A percentile compares a stretch with the other conserved stretches of the same genome.
phyloP scores from a whole-genome alignment of 2,888 invertebrate species.

The Mycogona germanica region DNA sequence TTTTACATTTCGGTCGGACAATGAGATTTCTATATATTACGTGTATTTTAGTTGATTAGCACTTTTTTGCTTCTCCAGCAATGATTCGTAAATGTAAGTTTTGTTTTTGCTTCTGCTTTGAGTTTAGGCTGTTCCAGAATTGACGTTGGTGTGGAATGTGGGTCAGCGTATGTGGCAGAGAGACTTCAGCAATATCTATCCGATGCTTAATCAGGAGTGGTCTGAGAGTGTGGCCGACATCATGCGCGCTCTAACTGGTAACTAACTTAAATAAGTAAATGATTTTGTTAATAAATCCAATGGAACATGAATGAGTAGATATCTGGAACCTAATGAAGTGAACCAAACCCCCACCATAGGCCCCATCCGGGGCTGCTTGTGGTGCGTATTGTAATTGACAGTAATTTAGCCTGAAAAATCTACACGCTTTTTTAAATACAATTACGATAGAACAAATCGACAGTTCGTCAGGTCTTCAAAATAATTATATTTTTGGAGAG shows the following conservation, averaged over 20 bases:
- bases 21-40: no score
- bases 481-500: no score
- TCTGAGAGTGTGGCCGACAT: conserved; percentile 62
- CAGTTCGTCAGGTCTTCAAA: no score
- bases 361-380: background rate
- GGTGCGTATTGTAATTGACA: no score
- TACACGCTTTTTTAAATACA: no score
- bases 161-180: conserved; percentile 76
- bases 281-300: no score
- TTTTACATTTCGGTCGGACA: no score
- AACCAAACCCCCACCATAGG: background rate
- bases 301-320: background rate
- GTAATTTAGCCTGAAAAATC: no score
- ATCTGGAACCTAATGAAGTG: background rate
- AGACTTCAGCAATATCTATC: conserved; percentile 68
- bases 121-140: conserved; percentile 42
- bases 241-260: conserved; percentile 70
- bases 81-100: background rate
- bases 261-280: conserved; percentile 9
- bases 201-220: conserved; percentile 59
- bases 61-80: background rate
- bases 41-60: background rate
- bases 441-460: no score
- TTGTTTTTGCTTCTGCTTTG: background rate
- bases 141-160: conserved; percentile 65